Percentiles rank a stretch among this genome's conserved stretches.
phyloP scores from a whole-genome alignment of 2,797 vertebrate genomes.

The Hephaestus fuliginosus region DNA sequence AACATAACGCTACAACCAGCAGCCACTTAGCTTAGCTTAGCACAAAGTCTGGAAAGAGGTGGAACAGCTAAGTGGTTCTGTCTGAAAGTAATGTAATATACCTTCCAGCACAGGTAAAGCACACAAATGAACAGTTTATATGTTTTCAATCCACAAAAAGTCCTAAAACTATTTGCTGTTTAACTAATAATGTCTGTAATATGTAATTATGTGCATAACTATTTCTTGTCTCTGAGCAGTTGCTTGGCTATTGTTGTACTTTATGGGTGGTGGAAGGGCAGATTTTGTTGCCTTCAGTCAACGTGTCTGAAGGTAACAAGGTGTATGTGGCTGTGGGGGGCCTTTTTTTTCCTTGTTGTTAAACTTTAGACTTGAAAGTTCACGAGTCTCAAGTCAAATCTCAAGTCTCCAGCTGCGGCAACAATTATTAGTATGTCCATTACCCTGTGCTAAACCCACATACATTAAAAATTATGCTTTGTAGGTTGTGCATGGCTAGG shows the following conservation, averaged over 20 bases:
- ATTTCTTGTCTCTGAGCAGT: neutral
- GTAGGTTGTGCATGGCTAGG: neutral
- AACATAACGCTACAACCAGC: too few relatives aligned
- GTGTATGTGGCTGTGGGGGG: neutral
- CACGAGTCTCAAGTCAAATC: neutral
- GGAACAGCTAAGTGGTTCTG: neutral
- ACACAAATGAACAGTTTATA: neutral
- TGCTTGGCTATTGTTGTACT: neutral
- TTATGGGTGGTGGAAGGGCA: neutral
- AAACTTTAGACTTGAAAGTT: neutral
- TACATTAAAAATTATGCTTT: neutral
- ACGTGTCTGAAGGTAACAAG: neutral
- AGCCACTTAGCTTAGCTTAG: neutral
- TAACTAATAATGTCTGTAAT: neutral
- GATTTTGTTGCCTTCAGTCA: neutral
- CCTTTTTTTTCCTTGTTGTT: neutral
- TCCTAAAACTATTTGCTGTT: neutral
- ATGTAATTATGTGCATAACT: neutral
- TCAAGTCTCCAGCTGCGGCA: neutral
- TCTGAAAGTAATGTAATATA: neutral
- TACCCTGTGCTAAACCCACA: neutral
- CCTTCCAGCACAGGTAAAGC: neutral
- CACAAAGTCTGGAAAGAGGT: neutral
- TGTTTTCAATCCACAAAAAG: neutral
- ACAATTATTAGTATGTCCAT: too few relatives aligned